These are phyloP conservation scores for Toxotes jaculatrix DNA, from an alignment of 2,113 vertebrate species.

Conservation along the genomic window DNA sequence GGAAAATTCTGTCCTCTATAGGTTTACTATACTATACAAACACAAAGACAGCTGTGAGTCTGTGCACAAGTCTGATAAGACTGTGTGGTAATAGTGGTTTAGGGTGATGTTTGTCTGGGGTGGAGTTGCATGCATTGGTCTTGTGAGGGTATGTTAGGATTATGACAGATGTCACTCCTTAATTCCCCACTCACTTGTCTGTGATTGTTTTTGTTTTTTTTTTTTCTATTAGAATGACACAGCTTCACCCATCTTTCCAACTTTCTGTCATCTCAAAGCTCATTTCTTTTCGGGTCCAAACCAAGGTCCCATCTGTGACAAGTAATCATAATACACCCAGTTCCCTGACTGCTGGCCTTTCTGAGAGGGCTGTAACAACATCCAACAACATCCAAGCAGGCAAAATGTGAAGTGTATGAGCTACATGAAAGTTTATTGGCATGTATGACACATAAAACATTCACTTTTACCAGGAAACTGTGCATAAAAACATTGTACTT, in stretches of 20 bases:
- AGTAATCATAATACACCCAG: conserved; percentile 41
- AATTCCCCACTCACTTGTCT: conserved; percentile 25
- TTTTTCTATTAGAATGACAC: conserved; percentile 44
- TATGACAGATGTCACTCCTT: conserved; percentile 57
- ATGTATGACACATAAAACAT: conserved; percentile 25
- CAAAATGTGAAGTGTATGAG: conserved; percentile 2
- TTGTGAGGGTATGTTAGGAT: conserved; percentile 40
- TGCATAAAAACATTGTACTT: conserved; percentile 33
- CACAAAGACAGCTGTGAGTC: background rate
- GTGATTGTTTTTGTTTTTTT: conserved; percentile 18
- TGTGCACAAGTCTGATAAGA: background rate
- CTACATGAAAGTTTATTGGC: conserved; percentile 14
- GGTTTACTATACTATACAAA: background rate
- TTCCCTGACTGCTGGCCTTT: conserved; percentile 32
- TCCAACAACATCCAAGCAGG: conserved; percentile 8
- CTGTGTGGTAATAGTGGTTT: background rate
- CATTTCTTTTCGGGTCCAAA: conserved; percentile 64
- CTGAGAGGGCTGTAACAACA: background rate
- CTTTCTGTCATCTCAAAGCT: conserved; percentile 57
- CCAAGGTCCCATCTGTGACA: conserved; percentile 28
- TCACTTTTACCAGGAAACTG: conserved; percentile 18
- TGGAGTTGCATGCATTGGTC: conserved; percentile 39
- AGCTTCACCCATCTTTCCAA: conserved; percentile 41
- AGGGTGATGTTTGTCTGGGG: conserved; percentile 34
- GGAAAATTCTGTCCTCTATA: background rate